Conservation (phyloP, 2,113 vertebrate species). For the Boulengeromyrus knoepffleri region DNA sequence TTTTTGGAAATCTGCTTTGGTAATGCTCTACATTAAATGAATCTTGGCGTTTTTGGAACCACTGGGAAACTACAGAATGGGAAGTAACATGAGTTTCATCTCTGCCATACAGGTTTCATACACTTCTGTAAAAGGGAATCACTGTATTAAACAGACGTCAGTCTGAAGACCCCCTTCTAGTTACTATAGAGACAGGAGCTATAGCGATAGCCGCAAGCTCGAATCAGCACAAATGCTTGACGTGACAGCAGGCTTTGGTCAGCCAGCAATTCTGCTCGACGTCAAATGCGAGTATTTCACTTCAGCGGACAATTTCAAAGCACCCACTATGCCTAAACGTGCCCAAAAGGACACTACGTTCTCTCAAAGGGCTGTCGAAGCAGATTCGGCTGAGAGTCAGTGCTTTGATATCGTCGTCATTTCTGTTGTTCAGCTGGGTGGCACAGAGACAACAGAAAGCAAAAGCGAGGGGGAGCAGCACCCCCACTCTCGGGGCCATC, state of each 20-base stretch:
- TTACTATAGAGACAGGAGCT: not conserved
- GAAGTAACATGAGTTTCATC: not conserved
- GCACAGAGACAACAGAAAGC: not conserved
- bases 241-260: not conserved
- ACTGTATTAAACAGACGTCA: not conserved
- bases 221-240: not conserved
- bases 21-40: not conserved
- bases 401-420: not conserved
- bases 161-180: not conserved
- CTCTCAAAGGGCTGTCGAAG: not conserved
- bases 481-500: not conserved
- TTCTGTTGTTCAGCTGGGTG: not conserved
- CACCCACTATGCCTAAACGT: not conserved
- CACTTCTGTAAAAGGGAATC: not conserved
- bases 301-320: not conserved
- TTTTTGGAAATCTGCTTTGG: not conserved
- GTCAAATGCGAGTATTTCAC: not conserved
- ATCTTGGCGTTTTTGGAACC: not conserved
- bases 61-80: not conserved
- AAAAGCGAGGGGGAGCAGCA: not conserved
- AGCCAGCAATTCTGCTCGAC: not conserved
- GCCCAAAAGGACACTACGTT: not conserved
- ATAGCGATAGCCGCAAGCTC: not conserved
- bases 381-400: not conserved
- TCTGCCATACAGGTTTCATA: not conserved